phyloP scores from a whole-genome alignment of 2,888 invertebrate genomes.

The Tetranychus piercei region DNA sequence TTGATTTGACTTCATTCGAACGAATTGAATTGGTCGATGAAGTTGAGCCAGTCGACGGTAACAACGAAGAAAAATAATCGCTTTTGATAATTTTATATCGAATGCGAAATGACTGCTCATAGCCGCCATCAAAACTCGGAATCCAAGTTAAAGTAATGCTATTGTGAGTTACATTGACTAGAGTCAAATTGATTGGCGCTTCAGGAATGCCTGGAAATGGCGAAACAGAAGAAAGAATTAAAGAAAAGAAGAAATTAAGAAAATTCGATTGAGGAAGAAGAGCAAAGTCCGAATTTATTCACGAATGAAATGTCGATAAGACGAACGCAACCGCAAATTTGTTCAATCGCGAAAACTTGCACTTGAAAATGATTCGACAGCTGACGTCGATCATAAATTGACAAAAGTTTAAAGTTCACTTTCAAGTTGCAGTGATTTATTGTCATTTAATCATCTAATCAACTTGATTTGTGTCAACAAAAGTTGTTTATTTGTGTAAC shows the following conservation, averaged over 20 bases:
- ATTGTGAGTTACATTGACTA: slow-evolving; percentile 70
- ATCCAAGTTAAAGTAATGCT: slow-evolving; percentile 64
- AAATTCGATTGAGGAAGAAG: background rate
- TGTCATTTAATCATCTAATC: too few relatives aligned
- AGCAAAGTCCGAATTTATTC: background rate
- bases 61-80: background rate
- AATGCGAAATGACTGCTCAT: slow-evolving; percentile 58
- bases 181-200: slow-evolving; percentile 34
- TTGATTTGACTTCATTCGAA: background rate
- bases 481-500: too few relatives aligned
- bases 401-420: too few relatives aligned
- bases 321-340: too few relatives aligned
- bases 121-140: slow-evolving; percentile 81
- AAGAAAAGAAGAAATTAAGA: background rate
- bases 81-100: slow-evolving; percentile 38
- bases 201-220: slow-evolving; percentile 33
- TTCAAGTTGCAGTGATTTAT: too few relatives aligned
- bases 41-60: background rate
- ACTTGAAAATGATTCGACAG: too few relatives aligned
- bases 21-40: background rate
- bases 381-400: too few relatives aligned
- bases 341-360: too few relatives aligned
- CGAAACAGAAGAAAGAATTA: background rate
- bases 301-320: too few relatives aligned
- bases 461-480: too few relatives aligned